Evolutionary conservation across 53 echinoderm and acorn worm genomes (phyloP).

Genomic region (Paracentrotus lividus): DNA sequence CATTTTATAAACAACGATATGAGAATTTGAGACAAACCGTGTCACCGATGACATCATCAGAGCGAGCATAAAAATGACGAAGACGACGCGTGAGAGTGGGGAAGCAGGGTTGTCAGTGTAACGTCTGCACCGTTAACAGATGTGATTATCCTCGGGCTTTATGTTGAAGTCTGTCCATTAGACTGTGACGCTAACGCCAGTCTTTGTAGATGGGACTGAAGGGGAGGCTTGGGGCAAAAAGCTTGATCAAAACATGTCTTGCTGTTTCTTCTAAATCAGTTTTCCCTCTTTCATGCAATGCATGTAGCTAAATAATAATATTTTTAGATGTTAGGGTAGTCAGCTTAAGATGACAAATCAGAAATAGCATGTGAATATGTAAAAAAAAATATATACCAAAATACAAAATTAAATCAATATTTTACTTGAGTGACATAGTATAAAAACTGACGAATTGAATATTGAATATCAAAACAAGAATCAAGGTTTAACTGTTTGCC

Average conservation of each 20-base stretch:
- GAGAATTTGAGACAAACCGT: slow-evolving; percentile 1
- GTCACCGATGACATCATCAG: slow-evolving; percentile 66
- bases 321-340: neutral
- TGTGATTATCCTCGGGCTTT: slow-evolving; percentile 51
- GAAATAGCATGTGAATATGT: neutral
- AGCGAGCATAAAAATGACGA: slow-evolving; percentile 6
- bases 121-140: slow-evolving; percentile 65
- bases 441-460: neutral
- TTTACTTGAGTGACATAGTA: too few species aligned
- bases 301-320: neutral
- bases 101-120: slow-evolving; percentile 39
- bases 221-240: neutral
- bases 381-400: too few species aligned
- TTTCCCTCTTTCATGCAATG: neutral
- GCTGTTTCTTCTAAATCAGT: neutral
- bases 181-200: slow-evolving; percentile 63
- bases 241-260: slow-evolving; percentile 28
- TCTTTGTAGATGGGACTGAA: slow-evolving; percentile 37
- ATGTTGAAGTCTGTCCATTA: slow-evolving; percentile 50
- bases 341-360: slow-evolving; percentile 19
- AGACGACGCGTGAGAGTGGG: slow-evolving; percentile 5
- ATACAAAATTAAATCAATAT: too few species aligned
- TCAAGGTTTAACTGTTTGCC: too few species aligned
- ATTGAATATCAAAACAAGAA: neutral
- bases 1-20: neutral